Base-by-base conservation (phyloP, 1,140 invertebrate species). In the Drusus annulatus region DNA sequence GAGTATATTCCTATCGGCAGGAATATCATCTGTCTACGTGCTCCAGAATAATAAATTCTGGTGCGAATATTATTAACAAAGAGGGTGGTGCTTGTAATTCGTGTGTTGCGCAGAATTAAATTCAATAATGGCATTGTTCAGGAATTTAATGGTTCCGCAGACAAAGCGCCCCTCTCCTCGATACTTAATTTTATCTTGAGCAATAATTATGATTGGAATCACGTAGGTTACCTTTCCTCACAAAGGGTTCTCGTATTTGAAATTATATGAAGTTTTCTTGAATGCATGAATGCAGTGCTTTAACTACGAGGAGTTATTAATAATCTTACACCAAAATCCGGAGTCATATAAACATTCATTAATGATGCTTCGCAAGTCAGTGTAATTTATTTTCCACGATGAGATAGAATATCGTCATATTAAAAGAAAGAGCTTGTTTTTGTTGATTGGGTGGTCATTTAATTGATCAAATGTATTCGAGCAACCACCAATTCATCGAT, bases 121-220 rank as follows among this genome's bases (percentile, higher is more conserved):
- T 63, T 77, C 36, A 77, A 76, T 76, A 77, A 77, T 23, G 31
- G 75, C 60, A 78, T 68, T 78, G 76, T 78, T 78, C 65, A 51
- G 51, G 76, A 63, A 68, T 21, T 63, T 52, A 78, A 68, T 68
- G 68, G 23, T 28, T 8, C n/a, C 25, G 28, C 21, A 65, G 28
- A 25, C 21, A 31, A 13, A 45, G 62, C 62, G 17, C 62, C 62
- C 62, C 25, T n/a, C 16, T n/a, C 16, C 28, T n/a, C 28, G 23
- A 65, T 31, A 28, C 21, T 65, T 65, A 65, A 65, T 65, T 60
- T 60, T 21, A 60, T 60, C 17, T 56, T 17, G 56, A 19, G 23
- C 17, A 60, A 58, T 60, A 56, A 56, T 56, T 56, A 56, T 56
- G 19, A 56, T 56, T 45, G 36, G 36, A 45, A 45, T 45, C 36